These are phyloP conservation scores for Antennarius maculatus DNA, from an alignment of 2,797 vertebrate genomes.

Conservation along the genomic window DNA sequence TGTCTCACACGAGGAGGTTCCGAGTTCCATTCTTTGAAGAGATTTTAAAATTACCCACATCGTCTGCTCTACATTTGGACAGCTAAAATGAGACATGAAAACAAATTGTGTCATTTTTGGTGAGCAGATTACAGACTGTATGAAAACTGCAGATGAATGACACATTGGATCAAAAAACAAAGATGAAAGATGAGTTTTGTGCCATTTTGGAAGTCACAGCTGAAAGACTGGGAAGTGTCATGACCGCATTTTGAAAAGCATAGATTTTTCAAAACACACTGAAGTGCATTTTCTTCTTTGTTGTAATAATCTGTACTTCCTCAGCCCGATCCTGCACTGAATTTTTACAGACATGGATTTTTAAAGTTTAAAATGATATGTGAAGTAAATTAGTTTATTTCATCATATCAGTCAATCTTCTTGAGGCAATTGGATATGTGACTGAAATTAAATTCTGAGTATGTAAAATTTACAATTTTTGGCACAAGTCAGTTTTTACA, in stretches of 20 bases:
- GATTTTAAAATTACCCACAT: background rate
- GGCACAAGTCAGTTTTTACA: constrained; percentile 1
- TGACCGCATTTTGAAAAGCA: constrained; percentile 15
- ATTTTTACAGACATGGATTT: constrained; percentile 44
- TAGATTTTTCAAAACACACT: constrained; percentile 40
- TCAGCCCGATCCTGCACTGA: constrained; percentile 39
- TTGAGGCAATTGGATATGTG: constrained; percentile 17
- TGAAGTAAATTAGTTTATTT: constrained; percentile 60
- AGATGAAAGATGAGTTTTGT: constrained; percentile 31
- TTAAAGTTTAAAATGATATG: constrained; percentile 47
- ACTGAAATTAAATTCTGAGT: background rate
- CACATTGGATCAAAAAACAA: constrained; percentile 24
- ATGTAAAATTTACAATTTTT: background rate
- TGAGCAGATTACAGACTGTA: constrained; percentile 18
- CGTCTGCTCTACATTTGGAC: constrained; percentile 17
- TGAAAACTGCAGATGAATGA: constrained; percentile 24
- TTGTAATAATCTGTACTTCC: constrained; percentile 46
- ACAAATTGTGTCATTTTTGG: constrained; percentile 8
- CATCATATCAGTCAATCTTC: constrained; percentile 59
- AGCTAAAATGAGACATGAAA: constrained; percentile 10
- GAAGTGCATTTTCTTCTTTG: constrained; percentile 43
- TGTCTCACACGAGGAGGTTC: no score
- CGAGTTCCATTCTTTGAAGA: no score
- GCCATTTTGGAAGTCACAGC: constrained; percentile 30
- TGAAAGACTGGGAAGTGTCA: constrained; percentile 24